phyloP scores from a whole-genome alignment of 2,113 vertebrate species.

The Ailurus styani region DNA sequence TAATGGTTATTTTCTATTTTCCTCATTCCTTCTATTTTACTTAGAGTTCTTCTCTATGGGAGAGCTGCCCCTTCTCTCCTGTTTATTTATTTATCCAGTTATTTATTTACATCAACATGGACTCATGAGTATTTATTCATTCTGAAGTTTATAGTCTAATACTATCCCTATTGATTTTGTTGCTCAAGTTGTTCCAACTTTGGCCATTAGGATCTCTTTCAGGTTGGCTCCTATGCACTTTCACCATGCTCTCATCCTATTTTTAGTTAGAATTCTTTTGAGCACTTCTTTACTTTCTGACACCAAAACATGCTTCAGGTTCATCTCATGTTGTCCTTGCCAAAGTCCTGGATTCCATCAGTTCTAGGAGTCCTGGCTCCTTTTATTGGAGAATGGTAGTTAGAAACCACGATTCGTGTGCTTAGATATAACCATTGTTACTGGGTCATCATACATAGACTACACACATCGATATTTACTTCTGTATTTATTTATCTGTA shows the following conservation, averaged over 20 bases:
- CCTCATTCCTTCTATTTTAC: background rate
- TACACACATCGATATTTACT: background rate
- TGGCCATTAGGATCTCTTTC: background rate
- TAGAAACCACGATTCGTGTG: background rate
- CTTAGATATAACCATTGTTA: background rate
- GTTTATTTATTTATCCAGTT: background rate
- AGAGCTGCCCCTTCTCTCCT: background rate
- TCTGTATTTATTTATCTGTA: background rate
- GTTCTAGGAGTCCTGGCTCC: background rate
- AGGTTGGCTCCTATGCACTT: background rate
- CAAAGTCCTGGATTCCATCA: background rate
- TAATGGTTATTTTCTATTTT: constrained; percentile 15
- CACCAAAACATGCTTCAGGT: background rate
- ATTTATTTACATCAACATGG: background rate
- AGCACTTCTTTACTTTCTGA: background rate
- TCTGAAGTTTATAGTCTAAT: background rate
- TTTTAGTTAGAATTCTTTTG: background rate
- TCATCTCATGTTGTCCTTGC: background rate
- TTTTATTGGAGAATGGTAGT: background rate
- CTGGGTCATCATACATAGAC: background rate
- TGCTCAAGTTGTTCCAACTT: background rate
- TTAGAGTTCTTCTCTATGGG: background rate
- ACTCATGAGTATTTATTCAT: background rate
- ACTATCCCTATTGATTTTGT: background rate
- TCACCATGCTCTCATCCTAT: background rate